phyloP scores from a whole-genome alignment of 2,888 invertebrate species.

The Andricus curvator region DNA sequence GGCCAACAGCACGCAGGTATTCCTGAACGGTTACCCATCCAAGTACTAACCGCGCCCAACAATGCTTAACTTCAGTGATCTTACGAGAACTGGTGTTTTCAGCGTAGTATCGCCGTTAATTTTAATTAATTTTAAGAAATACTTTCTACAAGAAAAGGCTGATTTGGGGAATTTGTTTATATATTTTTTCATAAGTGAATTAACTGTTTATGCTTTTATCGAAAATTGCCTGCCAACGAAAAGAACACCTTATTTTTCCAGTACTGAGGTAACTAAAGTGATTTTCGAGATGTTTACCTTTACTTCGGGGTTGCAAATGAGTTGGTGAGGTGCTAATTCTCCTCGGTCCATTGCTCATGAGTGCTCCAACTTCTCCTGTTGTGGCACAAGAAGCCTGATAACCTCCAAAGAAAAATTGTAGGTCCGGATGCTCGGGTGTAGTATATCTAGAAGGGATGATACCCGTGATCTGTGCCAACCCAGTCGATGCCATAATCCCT shows the following conservation, averaged over 20 bases:
- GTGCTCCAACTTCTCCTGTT: constrained; percentile 77
- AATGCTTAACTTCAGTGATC: too few relatives aligned
- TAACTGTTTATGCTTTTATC: too few relatives aligned
- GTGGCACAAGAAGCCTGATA: constrained; percentile 82
- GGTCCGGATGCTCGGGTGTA: constrained; percentile 82
- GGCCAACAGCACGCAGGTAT: too few relatives aligned
- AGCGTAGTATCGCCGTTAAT: too few relatives aligned
- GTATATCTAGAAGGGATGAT: constrained; percentile 83
- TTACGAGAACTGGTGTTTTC: too few relatives aligned
- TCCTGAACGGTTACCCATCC: too few relatives aligned
- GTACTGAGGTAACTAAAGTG: neutral
- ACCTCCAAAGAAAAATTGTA: constrained; percentile 85
- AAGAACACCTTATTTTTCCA: neutral
- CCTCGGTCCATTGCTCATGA: constrained; percentile 70
- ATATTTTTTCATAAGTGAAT: too few relatives aligned
- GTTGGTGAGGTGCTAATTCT: constrained; percentile 81
- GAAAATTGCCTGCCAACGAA: too few relatives aligned
- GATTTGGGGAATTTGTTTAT: too few relatives aligned
- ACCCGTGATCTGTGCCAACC: constrained; percentile 83
- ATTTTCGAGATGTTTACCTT: constrained; percentile 78
- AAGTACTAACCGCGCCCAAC: too few relatives aligned
- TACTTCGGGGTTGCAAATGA: constrained; percentile 84
- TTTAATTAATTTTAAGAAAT: too few relatives aligned
- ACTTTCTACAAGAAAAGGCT: too few relatives aligned
- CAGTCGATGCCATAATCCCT: constrained; percentile 84